These are phyloP conservation scores for Aurelia aurita complex sp. Pacific DNA, from an alignment of 30 jellyfish, hydroid and myxozoan species.

Conservation along the genomic window DNA sequence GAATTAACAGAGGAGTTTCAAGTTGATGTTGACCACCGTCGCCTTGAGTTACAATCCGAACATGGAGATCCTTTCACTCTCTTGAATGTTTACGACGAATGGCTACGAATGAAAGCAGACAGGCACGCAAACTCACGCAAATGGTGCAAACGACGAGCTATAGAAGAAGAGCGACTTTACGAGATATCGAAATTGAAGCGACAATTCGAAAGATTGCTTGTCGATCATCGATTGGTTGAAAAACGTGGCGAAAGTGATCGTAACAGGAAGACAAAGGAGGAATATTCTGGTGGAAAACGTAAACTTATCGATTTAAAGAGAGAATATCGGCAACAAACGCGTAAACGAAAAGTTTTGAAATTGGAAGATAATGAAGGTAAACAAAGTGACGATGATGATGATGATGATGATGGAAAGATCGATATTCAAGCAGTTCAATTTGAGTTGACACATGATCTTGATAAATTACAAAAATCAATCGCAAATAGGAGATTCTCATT, in stretches of 20 bases:
- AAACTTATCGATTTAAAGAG: slow-evolving; percentile 76
- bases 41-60: slow-evolving; percentile 80
- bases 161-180: slow-evolving; percentile 97
- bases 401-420: slow-evolving; percentile 70
- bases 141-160: slow-evolving; percentile 95
- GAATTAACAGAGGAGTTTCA: slow-evolving; percentile 54
- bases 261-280: slow-evolving; percentile 7
- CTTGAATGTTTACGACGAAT: slow-evolving; percentile 87
- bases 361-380: slow-evolving; percentile 31
- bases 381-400: slow-evolving; percentile 28
- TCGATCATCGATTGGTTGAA: slow-evolving; percentile 68
- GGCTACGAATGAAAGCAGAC: slow-evolving; percentile 89
- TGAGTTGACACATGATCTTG: slow-evolving; percentile 81
- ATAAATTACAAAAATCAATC: slow-evolving; percentile 66
- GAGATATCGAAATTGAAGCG: slow-evolving; percentile 90
- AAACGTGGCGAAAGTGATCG: slow-evolving; percentile 9
- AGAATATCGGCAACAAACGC: slow-evolving; percentile 66
- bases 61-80: slow-evolving; percentile 98
- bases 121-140: slow-evolving; percentile 72
- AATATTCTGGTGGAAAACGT: slow-evolving; percentile 64
- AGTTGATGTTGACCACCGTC: slow-evolving; percentile 80
- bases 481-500: slow-evolving; percentile 63
- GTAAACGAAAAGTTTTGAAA: slow-evolving; percentile 84
- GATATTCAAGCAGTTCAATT: slow-evolving; percentile 95
- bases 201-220: slow-evolving; percentile 85